These are phyloP conservation scores for Caerostris darwini DNA, from an alignment of 1,140 invertebrate genomes.

Conservation along the genomic window DNA sequence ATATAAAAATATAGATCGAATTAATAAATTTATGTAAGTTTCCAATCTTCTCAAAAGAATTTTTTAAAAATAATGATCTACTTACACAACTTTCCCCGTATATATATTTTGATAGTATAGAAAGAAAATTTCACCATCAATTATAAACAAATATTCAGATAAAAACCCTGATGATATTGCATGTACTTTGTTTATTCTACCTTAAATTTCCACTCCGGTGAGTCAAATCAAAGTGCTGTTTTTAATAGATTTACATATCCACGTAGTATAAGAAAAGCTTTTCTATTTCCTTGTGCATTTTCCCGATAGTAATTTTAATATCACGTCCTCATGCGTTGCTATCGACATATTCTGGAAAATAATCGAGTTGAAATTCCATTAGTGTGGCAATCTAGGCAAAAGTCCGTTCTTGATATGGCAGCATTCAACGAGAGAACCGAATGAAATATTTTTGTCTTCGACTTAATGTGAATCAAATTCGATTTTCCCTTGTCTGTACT, in stretches of 20 bases:
- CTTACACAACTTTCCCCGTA: too few relatives aligned
- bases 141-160: too few relatives aligned
- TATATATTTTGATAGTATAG: too few relatives aligned
- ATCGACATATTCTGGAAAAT: conserved; percentile 63
- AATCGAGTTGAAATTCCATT: conserved; percentile 69
- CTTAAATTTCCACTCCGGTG: neutral
- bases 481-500: conserved; percentile 43
- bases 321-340: conserved; percentile 5
- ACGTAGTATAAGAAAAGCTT: neutral
- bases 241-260: neutral
- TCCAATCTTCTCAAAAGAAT: too few relatives aligned
- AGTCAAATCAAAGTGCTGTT: neutral
- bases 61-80: too few relatives aligned
- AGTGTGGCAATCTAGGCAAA: conserved; percentile 24
- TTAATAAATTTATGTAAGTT: too few relatives aligned
- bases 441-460: conserved; percentile 70
- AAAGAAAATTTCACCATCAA: too few relatives aligned
- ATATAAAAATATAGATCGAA: too few relatives aligned
- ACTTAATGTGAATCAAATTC: conserved; percentile 70
- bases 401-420: conserved; percentile 18
- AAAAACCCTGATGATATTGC: too few relatives aligned
- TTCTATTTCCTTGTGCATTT: neutral
- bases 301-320: conserved; percentile 12
- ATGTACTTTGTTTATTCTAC: neutral
- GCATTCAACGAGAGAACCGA: conserved; percentile 14